A percentile compares a stretch with the other conserved stretches of the same genome.
Evolutionary conservation across 2,113 vertebrate species (phyloP).

Genomic region (Coreoperca whiteheadi): DNA sequence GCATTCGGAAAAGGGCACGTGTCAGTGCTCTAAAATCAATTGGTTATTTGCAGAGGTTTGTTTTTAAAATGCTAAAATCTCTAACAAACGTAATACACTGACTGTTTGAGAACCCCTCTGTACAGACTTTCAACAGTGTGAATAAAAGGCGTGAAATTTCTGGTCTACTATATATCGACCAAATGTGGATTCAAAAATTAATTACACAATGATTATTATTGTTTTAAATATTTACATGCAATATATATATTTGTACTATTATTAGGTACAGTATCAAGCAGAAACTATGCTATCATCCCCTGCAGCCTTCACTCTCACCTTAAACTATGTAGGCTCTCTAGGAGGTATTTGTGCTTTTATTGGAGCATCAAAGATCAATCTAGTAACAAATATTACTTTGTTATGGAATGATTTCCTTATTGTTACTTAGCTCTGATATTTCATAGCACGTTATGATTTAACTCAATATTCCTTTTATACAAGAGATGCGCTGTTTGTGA

Average conservation of each 20-base stretch:
- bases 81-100: neutral
- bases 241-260: neutral
- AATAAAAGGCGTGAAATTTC: neutral
- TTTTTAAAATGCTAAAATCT: neutral
- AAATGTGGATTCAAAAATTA: neutral
- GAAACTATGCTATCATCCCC: neutral
- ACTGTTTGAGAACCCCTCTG: neutral
- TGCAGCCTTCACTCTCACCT: neutral
- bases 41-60: conserved; percentile 26
- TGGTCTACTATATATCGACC: neutral
- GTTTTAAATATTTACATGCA: neutral
- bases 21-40: conserved; percentile 51
- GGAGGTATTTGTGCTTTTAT: neutral
- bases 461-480: neutral
- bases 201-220: neutral
- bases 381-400: neutral
- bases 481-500: neutral
- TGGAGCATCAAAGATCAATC: neutral
- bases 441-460: neutral
- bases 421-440: neutral
- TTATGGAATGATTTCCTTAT: neutral
- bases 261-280: neutral
- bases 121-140: neutral
- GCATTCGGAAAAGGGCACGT: conserved; percentile 58
- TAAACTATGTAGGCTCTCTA: neutral